Conservation (phyloP, 2,888 invertebrate genomes). For the Salticus scenicus region DNA sequence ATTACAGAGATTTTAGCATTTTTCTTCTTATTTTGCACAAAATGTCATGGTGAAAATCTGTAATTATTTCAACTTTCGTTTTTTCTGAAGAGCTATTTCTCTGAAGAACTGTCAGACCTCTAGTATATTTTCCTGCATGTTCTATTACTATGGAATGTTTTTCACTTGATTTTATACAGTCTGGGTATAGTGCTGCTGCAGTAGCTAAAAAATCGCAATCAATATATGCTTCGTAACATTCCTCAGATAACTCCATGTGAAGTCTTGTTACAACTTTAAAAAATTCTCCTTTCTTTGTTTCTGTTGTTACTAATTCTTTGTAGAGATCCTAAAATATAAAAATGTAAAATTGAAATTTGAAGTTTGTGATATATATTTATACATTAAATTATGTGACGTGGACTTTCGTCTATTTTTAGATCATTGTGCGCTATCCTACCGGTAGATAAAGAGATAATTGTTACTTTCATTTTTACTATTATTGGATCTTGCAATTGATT, state of each 20-base stretch:
- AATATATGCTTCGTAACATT: too few species aligned
- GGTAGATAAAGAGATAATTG: too few species aligned
- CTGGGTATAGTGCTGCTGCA: background rate
- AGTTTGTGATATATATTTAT: too few species aligned
- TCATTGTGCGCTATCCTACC: too few species aligned
- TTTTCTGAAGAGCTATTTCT: background rate
- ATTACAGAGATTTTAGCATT: too few species aligned
- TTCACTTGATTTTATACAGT: background rate
- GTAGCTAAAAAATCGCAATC: constrained; percentile 12
- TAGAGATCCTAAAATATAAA: constrained; percentile 32
- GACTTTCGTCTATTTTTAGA: too few species aligned
- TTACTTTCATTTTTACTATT: too few species aligned
- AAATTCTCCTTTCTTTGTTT: constrained; percentile 37
- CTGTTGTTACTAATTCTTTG: background rate
- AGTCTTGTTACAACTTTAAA: constrained; percentile 3
- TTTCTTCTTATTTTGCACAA: background rate
- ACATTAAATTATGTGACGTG: too few species aligned
- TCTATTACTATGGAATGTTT: background rate
- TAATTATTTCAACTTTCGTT: background rate
- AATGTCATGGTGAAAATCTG: background rate
- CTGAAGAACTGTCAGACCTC: background rate
- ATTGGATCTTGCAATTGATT: too few species aligned
- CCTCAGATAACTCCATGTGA: background rate
- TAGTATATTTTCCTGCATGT: background rate
- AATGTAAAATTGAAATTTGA: too few species aligned